Base-by-base conservation (phyloP, 2,888 invertebrate genomes). In the Carpatolechia fugitivella region DNA sequence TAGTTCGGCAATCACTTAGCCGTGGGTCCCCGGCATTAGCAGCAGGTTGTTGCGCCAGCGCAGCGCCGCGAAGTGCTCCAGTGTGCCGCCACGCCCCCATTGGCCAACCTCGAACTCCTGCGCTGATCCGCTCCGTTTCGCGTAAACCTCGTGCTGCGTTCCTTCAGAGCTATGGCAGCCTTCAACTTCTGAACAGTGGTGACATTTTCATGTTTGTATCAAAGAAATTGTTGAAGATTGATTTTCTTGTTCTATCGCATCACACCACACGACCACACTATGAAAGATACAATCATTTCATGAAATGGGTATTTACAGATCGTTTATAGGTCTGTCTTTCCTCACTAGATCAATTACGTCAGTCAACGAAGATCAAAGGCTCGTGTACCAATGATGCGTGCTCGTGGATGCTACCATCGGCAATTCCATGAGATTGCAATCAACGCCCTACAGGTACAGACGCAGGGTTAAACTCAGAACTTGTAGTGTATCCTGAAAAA, bases 61-160 rank as follows among this genome's bases (percentile, higher is more conserved):
- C 59, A 60, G 58, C 60, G 56, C 46, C 47, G n/a, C n/a, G n/a
- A n/a, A n/a, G n/a, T n/a, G n/a, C n/a, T n/a, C 44, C 50, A 54
- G 29, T 54, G 41, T 30, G 11, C 35, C 6, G 56, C 60, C 59
- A 60, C 67, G 65, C 65, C 66, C 56, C 60, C 46, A 36, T 41
- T 59, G 55, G 58, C 54, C 62, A 65, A 56, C 68, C 68, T 68
- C 66, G 68, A 7, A 66, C 63, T 58, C 56, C 62, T 58, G 59
- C 61, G 56, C 60, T 62, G 72, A 56, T 59, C 49, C 51, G 60
- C 70, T 69, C 67, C 66, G 71, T 73, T 74, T 73, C 72, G 70
- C 48, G 48, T 48, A 48, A 48, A 48, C 48, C 14, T n/a, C n/a
- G n/a, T n/a, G 24, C 29, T 48, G 31, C 48, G 20, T 33, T 33